Conservation (phyloP, 2,113 vertebrate species). For the Motacilla tschutschensis region DNA sequence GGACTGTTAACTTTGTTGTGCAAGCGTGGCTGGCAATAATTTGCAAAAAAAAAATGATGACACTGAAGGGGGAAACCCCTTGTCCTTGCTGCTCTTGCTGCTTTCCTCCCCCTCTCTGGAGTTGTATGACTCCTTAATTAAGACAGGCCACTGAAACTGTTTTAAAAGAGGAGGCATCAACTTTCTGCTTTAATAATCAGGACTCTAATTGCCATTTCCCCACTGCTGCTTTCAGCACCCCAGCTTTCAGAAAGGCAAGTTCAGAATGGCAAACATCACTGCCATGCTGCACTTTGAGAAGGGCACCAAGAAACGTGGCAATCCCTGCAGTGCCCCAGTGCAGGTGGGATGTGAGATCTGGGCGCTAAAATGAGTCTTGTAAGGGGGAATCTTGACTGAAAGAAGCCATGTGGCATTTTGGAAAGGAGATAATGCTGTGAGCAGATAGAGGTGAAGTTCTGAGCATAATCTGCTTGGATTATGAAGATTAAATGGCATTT, state of each 20-base stretch:
- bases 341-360: background rate
- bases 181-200: background rate
- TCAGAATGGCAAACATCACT: background rate
- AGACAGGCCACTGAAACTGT: background rate
- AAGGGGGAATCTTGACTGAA: background rate
- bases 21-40: background rate
- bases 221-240: background rate
- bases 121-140: background rate
- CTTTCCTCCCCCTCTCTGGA: background rate
- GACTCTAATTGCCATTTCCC: background rate
- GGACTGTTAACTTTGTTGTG: background rate
- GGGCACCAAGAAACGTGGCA: background rate
- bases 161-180: background rate
- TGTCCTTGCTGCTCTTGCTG: background rate
- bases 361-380: background rate
- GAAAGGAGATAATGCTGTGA: constrained; percentile 25
- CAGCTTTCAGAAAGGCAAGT: background rate
- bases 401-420: background rate
- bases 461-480: constrained; percentile 52
- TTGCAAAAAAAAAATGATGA: background rate
- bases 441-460: constrained; percentile 30
- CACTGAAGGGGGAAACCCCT: background rate
- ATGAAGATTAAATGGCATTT: constrained; percentile 59
- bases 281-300: background rate
- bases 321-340: background rate